These are phyloP conservation scores for Drosophila acutilabella DNA, from an alignment of 2,888 invertebrate genomes.

Conservation along the genomic window DNA sequence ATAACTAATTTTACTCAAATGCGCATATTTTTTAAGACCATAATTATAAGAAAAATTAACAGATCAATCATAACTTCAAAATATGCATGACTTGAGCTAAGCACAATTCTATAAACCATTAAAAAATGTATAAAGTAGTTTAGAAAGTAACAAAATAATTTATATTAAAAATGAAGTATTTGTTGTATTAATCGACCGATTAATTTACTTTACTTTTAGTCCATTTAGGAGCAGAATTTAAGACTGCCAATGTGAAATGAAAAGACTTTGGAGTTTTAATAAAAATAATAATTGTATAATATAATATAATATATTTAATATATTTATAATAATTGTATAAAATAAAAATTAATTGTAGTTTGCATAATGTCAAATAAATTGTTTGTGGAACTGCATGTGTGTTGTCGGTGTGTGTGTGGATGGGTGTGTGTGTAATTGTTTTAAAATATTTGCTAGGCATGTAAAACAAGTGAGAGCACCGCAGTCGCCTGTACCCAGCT, in stretches of 20 bases:
- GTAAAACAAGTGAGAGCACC: slow-evolving; percentile 7
- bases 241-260: background rate
- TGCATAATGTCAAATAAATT: slow-evolving; percentile 21
- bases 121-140: no score
- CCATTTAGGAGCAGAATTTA: no score
- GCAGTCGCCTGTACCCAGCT: slow-evolving; percentile 8
- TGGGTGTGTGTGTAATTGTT: slow-evolving; percentile 21
- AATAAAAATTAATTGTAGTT: slow-evolving; percentile 30
- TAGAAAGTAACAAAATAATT: no score
- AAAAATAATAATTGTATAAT: slow-evolving; percentile 14
- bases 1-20: no score
- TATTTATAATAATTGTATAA: slow-evolving; percentile 9
- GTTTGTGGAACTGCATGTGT: background rate
- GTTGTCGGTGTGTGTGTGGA: slow-evolving; percentile 4
- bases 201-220: no score
- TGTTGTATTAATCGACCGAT: no score
- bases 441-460: slow-evolving; percentile 36
- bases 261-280: background rate
- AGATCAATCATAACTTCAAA: no score
- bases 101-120: no score
- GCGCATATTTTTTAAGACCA: no score
- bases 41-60: no score
- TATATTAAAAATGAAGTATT: no score
- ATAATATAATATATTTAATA: slow-evolving; percentile 6
- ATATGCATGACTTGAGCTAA: no score